phyloP scores from a whole-genome alignment of 2,888 invertebrate genomes.

The Lasioglossum pauxillum region DNA sequence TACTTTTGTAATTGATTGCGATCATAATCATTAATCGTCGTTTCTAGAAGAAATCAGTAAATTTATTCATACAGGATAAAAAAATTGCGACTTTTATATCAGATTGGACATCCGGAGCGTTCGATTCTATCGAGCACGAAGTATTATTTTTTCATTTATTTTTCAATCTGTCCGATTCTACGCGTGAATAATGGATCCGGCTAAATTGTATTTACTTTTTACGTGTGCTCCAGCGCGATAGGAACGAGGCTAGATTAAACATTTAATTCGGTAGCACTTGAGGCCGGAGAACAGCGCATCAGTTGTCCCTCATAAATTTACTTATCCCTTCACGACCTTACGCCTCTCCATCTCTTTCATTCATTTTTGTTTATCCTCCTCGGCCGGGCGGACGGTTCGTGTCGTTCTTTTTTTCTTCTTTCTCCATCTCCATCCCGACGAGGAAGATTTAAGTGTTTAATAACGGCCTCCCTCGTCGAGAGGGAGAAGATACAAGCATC shows the following conservation, averaged over 20 bases:
- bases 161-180: neutral
- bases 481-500: slow-evolving; percentile 47
- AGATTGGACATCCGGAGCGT: neutral
- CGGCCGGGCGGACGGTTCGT: slow-evolving; percentile 11
- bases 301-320: slow-evolving; percentile 65
- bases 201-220: neutral
- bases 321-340: slow-evolving; percentile 51
- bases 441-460: slow-evolving; percentile 79
- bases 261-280: slow-evolving; percentile 52
- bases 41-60: neutral
- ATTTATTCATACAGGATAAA: too few species aligned
- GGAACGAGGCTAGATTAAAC: slow-evolving; percentile 44
- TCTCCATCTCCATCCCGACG: slow-evolving; percentile 55
- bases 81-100: too few species aligned
- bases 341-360: slow-evolving; percentile 11
- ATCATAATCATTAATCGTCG: neutral
- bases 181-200: neutral
- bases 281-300: slow-evolving; percentile 47
- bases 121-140: neutral
- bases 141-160: neutral
- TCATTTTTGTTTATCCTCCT: slow-evolving; percentile 60
- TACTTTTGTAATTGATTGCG: neutral
- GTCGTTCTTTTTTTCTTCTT: slow-evolving; percentile 19
- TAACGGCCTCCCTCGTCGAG: slow-evolving; percentile 68
- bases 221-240: neutral